Percentiles rank a stretch among this genome's conserved stretches.
Evolutionary conservation across 2,888 invertebrate genomes (phyloP).

Genomic region (Melieria crassipennis): DNA sequence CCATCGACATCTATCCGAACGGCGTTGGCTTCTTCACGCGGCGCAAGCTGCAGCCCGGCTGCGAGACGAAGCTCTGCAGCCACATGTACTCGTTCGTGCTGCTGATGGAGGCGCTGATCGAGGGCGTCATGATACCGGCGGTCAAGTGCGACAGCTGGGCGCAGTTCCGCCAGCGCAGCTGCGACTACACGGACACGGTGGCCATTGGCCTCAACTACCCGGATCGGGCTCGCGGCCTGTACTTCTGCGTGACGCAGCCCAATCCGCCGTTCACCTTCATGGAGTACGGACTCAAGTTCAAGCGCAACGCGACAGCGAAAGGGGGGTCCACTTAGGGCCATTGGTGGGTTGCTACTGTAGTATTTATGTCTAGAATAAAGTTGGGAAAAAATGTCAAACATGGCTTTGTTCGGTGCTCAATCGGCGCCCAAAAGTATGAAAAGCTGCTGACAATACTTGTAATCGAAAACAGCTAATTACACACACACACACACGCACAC

Average conservation of each 20-base stretch:
- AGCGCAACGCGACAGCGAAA: not conserved
- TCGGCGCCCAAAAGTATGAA: not conserved
- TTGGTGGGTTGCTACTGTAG: not conserved
- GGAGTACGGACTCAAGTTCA: conserved; percentile 54
- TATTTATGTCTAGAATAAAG: not conserved
- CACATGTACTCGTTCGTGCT: conserved; percentile 59
- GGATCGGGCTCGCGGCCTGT: conserved; percentile 50
- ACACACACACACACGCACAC: not conserved
- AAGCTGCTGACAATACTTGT: not conserved
- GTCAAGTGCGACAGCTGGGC: conserved; percentile 58
- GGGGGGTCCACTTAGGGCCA: not conserved
- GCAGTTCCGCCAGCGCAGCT: conserved; percentile 51
- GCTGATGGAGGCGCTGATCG: conserved; percentile 60
- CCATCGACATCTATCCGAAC: conserved; percentile 60
- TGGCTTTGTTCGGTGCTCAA: too few species aligned
- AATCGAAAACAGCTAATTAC: conserved; percentile 8
- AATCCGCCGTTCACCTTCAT: conserved; percentile 57
- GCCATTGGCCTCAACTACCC: conserved; percentile 55
- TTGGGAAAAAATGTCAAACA: too few species aligned
- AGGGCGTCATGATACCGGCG: conserved; percentile 55
- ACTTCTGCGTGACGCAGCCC: conserved; percentile 57
- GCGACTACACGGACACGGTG: conserved; percentile 51
- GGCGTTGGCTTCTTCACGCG: conserved; percentile 56
- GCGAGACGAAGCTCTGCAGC: conserved; percentile 54
- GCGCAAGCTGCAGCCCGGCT: conserved; percentile 58